Evolutionary conservation across 2,797 vertebrate genomes (phyloP).

Genomic region (Malacoctenus gilli): DNA sequence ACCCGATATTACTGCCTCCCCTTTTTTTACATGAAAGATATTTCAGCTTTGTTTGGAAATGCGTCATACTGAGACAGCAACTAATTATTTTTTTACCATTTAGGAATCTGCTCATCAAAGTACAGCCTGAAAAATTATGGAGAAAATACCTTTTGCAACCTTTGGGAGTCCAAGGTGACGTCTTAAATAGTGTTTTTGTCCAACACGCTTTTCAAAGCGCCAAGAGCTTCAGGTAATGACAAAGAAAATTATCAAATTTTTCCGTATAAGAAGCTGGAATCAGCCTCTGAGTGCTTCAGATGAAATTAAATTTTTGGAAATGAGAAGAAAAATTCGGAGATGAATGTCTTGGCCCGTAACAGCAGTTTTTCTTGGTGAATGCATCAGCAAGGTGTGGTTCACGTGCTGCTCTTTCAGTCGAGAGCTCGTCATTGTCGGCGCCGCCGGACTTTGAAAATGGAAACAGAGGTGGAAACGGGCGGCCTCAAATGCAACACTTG

Average conservation of each 20-base stretch:
- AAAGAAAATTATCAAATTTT: slow-evolving; percentile 4
- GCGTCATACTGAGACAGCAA: not conserved
- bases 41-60: not conserved
- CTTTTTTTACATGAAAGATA: not conserved
- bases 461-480: slow-evolving; percentile 3
- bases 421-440: slow-evolving; percentile 7
- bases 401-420: not conserved
- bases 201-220: slow-evolving; percentile 2
- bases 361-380: not conserved
- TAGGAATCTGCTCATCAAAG: not conserved
- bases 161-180: not conserved
- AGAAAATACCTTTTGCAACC: not conserved
- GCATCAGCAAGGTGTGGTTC: not conserved
- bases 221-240: not conserved
- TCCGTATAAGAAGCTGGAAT: not conserved
- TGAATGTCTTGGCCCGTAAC: not conserved
- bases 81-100: slow-evolving; percentile 1
- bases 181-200: not conserved
- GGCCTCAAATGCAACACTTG: slow-evolving; percentile 22
- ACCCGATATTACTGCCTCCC: not conserved
- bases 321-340: slow-evolving; percentile 1
- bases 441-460: slow-evolving; percentile 1
- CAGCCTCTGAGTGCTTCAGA: not conserved
- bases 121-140: not conserved
- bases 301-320: not conserved